Base-by-base conservation (phyloP, 2,888 invertebrate species). In the Heliconius cydno region DNA sequence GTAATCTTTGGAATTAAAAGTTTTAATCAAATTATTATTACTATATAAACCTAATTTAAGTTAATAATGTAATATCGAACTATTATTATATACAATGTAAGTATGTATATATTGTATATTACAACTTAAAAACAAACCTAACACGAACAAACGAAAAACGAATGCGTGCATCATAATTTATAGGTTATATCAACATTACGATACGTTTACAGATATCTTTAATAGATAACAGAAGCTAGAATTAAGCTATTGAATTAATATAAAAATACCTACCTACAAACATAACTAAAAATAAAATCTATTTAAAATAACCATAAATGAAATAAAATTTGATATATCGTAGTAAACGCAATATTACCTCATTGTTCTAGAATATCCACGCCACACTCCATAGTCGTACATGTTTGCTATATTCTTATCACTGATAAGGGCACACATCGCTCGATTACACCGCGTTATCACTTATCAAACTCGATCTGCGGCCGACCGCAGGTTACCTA, bases 351-450 rank as follows among this genome's bases (percentile, higher is more conserved):
- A 63, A 74, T 67, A 65, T 72, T 91, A 93, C 93, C 91, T 90
- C 82, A 90, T 86, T 86, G 88, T 88, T 89, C 88, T 90, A 86
- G 89, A 90, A 88, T 85, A 89, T 83, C 87, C 88, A 83, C 86
- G 86, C 92, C 91, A 93, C 83, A 87, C 85, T 81, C 85, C 87
- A 85, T 88, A 90, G 85, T 85, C 83, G 88, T 90, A 93, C 90
- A 91, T 93, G 92, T 92, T 92, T 90, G 91, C 90, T 84, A 85
- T 87, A 82, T 83, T 87, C 88, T 91, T 94, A 94, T 94, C 94
- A 90, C 88, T 91, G 93, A 94, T 94, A 94, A 93, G 87, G 84
- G 89, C 85, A 87, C 89, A 93, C 94, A 94, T 94, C 88, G 92
- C 90, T 90, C 87, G 94, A 94, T 94, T 91, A 91, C 89, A 88